Conservation (phyloP, 2,113 vertebrate genomes). For the Chloropsis hardwickii region DNA sequence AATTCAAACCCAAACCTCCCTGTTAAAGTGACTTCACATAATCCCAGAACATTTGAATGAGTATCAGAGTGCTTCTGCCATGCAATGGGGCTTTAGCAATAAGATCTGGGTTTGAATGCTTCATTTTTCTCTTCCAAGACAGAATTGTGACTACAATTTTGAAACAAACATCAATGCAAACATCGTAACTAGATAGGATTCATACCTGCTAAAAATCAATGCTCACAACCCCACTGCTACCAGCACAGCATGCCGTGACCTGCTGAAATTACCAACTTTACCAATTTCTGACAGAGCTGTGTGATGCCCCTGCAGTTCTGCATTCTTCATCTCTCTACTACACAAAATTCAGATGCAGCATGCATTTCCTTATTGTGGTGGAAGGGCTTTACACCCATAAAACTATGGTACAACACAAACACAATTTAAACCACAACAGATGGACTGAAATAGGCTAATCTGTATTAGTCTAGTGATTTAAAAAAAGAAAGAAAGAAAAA, state of each 20-base stretch:
- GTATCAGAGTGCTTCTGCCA: neutral
- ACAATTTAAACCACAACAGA: conserved; percentile 56
- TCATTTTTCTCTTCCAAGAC: neutral
- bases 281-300: neutral
- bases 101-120: neutral
- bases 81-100: neutral
- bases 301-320: neutral
- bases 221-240: neutral
- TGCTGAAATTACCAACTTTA: neutral
- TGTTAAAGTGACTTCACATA: neutral
- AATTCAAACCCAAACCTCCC: neutral
- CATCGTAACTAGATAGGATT: neutral
- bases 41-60: neutral
- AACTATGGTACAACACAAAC: conserved; percentile 22
- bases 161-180: too few relatives aligned
- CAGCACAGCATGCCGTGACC: neutral
- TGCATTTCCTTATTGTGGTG: neutral
- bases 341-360: neutral
- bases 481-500: conserved; percentile 43
- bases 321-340: neutral
- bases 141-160: neutral
- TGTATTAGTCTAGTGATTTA: conserved; percentile 75
- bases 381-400: conserved; percentile 36
- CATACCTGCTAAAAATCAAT: neutral
- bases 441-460: conserved; percentile 73